Conservation (phyloP, 2,888 invertebrate species). For the Lomographa bimaculata region DNA sequence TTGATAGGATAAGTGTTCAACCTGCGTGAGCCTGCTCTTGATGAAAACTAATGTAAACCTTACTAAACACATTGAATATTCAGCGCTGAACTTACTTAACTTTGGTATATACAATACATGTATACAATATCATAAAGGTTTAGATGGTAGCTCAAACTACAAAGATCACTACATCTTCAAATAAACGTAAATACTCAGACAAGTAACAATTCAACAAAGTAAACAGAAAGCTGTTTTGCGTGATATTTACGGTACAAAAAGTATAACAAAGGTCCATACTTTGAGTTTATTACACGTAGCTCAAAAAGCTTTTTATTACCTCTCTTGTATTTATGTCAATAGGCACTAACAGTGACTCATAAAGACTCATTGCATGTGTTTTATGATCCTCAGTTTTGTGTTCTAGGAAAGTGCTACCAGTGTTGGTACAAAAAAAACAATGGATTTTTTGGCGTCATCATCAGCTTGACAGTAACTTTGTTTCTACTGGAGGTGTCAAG, state of each 20-base stretch:
- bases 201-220: conserved; percentile 15
- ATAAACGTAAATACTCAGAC: no score
- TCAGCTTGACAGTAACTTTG: no score
- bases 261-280: conserved; percentile 45
- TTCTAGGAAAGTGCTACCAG: conserved; percentile 47
- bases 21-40: no score
- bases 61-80: no score
- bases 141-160: no score
- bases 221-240: conserved; percentile 27
- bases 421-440: conserved; percentile 32
- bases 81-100: no score
- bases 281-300: conserved; percentile 45
- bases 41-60: no score
- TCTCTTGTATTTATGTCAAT: conserved; percentile 57
- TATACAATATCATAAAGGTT: no score
- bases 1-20: no score
- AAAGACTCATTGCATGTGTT: conserved; percentile 48
- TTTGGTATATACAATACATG: no score
- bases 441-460: conserved; percentile 18
- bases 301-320: conserved; percentile 52
- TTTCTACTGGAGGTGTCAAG: no score
- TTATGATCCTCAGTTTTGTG: conserved; percentile 43
- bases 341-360: conserved; percentile 61
- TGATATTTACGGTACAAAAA: conserved; percentile 46
- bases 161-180: no score